Evolutionary conservation across 2,797 vertebrate genomes (phyloP), one percentile per base, ranked within the genome.

Genomic region (Chromis chromis): DNA sequence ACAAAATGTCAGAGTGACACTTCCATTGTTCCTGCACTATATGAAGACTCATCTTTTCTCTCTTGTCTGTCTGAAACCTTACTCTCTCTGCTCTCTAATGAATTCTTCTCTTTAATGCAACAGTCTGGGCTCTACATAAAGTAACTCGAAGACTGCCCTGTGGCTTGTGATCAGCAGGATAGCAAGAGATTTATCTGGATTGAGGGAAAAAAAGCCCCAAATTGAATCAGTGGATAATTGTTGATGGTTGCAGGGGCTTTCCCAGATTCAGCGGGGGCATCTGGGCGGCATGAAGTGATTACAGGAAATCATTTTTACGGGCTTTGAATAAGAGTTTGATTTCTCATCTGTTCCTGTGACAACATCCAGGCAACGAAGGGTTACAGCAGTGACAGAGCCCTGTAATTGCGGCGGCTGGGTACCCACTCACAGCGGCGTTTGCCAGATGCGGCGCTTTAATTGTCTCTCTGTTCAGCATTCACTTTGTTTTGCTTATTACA

Each of bases 371-470:
- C 66, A 72, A 54, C 0, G 50, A 84, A 57, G 80, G 78, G 81
- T 77, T 85, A 86, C 69, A 19, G 3, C 8, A 40, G 48, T 22
- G 76, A 82, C 40, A 58, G 70, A 62, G 61, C 55, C 33, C 61
- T 62, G 54, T 83, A 83, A 89, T 86, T 79, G 83, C 27, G 4
- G 60, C 3, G 67, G 68, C 74, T 55, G 70, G 67, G 65, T 66
- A 70, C 64, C 69, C 60, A 31, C 60, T 87, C 59, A 59, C 54
- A 40, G 69, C 16, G 39, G n/a, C 17, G 8, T 21, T 25, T 25
- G 82, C 81, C 84, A 91, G 88, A 90, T 88, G 85, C 78, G 77
- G 57, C 33, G 16, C 25, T 82, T 79, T 89, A 86, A 90, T 86
- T 83, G 86, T 79, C 66, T 82, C 75, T 79, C 72, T 81, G 69